Evolutionary conservation across 2,113 vertebrate genomes (phyloP).

Genomic region (Morone chrysops): DNA sequence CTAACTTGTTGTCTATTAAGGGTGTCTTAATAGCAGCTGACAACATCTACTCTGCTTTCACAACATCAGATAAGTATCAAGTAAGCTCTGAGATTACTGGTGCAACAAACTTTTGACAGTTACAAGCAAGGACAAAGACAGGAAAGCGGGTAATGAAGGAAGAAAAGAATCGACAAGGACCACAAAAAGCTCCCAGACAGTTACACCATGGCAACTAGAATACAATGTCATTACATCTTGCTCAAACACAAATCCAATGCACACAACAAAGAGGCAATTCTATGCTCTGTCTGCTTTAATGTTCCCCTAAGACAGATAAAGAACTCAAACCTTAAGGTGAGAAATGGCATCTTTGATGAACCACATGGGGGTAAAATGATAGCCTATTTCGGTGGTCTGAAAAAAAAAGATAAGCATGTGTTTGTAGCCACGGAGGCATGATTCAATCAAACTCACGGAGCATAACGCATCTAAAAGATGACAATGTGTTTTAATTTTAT

Average conservation of each 20-base stretch:
- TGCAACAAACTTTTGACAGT: slow-evolving; percentile 32
- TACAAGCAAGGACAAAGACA: slow-evolving; percentile 31
- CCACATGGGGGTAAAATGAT: slow-evolving; percentile 54
- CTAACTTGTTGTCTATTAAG: not conserved
- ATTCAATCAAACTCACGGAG: slow-evolving; percentile 63
- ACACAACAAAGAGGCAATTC: slow-evolving; percentile 68
- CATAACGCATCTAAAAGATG: slow-evolving; percentile 32
- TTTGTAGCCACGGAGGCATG: slow-evolving; percentile 55
- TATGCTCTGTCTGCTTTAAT: slow-evolving; percentile 65
- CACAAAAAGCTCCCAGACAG: slow-evolving; percentile 27
- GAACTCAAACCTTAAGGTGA: slow-evolving; percentile 59
- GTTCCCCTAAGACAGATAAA: slow-evolving; percentile 61
- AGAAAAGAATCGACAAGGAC: slow-evolving; percentile 36
- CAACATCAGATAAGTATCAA: slow-evolving; percentile 11
- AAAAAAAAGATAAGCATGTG: slow-evolving; percentile 51
- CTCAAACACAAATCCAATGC: slow-evolving; percentile 66
- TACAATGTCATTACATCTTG: slow-evolving; percentile 65
- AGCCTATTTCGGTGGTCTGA: slow-evolving; percentile 31
- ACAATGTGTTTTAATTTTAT: slow-evolving; percentile 51
- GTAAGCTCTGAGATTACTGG: slow-evolving; percentile 7
- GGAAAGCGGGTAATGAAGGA: slow-evolving; percentile 3
- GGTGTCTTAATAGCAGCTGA: not conserved
- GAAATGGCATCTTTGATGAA: slow-evolving; percentile 61
- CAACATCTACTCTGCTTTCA: slow-evolving; percentile 24
- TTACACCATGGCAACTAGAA: slow-evolving; percentile 58